Base-by-base conservation (phyloP, 1,140 invertebrate species). In the Galleria mellonella region DNA sequence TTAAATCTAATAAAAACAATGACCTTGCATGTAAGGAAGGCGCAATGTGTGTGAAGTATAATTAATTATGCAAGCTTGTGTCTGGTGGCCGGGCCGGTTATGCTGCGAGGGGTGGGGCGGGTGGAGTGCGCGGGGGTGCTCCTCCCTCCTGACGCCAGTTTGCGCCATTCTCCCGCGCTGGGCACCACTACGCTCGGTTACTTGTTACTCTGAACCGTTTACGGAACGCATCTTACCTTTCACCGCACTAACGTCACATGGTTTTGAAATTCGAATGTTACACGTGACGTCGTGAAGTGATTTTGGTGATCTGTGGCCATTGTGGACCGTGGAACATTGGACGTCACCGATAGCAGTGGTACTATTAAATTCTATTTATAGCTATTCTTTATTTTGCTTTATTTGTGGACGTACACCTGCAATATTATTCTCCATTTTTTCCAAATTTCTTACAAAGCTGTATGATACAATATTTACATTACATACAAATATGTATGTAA, bases 1-100 rank as follows among this genome's bases (percentile, higher is more conserved):
- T 23, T 23, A 23, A 3, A 9, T 1, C 13, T n/a, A 9, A 37
- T 37, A 55, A 67, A 72, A 73, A 74, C 61, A 70, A 62, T 81
- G 81, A 84, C 81, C 81, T 84, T 84, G 77, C 67, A 54, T 63
- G 54, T 57, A 52, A 66, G 66, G 71, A 79, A 84, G 71, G 65
- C 63, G 74, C 70, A 77, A 65, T 68, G 65, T 75, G 17, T 74
- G 70, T 71, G 68, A 75, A 72, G 62, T 72, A 52, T 76, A 74
- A 82, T 79, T 79, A 79, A 81, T 82, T 84, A 82, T 82, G 74
- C 77, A 79, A 74, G 72, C 72, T 63, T 62, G 64, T 68, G 77
- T 79, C 77, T 82, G 75, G 58, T 72, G 62, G 69, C 63, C 68
- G 56, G 72, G 72, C 57, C 50, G 47, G 47, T 17, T n/a, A 50